Base-by-base conservation (phyloP, 2,888 invertebrate genomes). In the Reticulitermes lucifugus region DNA sequence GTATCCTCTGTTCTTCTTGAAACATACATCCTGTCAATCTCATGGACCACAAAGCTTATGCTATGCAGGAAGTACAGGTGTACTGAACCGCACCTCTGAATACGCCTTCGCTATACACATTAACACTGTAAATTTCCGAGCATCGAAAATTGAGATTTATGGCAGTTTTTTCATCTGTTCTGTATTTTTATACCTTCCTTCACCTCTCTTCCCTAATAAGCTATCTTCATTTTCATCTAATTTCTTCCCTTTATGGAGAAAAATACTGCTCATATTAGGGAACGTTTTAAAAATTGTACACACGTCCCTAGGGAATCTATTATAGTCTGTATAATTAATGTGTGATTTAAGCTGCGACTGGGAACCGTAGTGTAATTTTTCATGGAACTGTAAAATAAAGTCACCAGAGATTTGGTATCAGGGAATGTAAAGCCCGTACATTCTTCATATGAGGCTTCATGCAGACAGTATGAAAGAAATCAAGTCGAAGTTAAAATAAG, bases 151-250 rank as follows among this genome's bases (percentile, higher is more conserved):
- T 73, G 73, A 41, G 73, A 73, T 73, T 73, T 73, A 73, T 73
- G 9, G 14, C 73, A 18, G 18, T 73, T 73, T 41, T 41, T 41
- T 73, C 73, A 73, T 41, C 41, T 73, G 18, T 73, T 12, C 41
- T 41, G 29, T 35, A 29, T 71, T 71, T 46, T 71, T 71, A 71
- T 71, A 14, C 29, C 29, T 10, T 71, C 71, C 71, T 71, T 18
- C 71, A 5, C 25, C 71, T 25, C 29, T 71, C 71, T 71, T 71
- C 71, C 71, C 9, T 71, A 71, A 71, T 73, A 73, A 73, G 41
- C 73, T 73, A 41, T 73, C 73, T 73, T 73, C 73, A 73, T 73
- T 73, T 73, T 73, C 29, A 73, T 73, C 73, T 65, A n/a, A 65
- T 65, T 25, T 25, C 60, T 65, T 25, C 14, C 25, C 65, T 73